A percentile compares a stretch with the other conserved stretches of the same genome.
phyloP scores from a whole-genome alignment of 2,797 vertebrate species.

The Lepilemur septentrionalis region DNA sequence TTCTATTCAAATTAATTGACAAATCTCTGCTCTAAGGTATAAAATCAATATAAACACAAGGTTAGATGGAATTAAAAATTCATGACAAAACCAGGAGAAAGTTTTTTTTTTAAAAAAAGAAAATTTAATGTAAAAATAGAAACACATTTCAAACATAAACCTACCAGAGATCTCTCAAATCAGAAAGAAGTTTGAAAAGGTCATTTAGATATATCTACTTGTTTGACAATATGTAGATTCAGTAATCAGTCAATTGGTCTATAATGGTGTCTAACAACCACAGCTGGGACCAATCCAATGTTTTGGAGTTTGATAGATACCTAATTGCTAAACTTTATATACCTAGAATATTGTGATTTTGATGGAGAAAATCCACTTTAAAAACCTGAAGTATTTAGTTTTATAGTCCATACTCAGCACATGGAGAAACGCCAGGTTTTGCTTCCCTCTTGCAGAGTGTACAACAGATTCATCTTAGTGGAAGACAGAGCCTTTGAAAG shows the following conservation, averaged over 20 bases:
- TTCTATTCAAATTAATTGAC: background rate
- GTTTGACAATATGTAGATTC: background rate
- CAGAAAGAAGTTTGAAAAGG: background rate
- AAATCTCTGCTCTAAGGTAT: background rate
- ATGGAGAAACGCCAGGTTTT: background rate
- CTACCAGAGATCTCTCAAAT: background rate
- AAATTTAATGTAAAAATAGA: background rate
- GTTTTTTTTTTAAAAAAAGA: background rate
- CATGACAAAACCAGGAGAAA: background rate
- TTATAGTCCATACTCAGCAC: background rate
- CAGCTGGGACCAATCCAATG: background rate
- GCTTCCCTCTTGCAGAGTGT: background rate
- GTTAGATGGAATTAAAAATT: background rate
- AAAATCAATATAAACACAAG: background rate
- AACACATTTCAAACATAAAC: background rate
- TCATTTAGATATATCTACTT: background rate
- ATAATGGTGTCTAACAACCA: background rate
- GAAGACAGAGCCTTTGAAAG: background rate
- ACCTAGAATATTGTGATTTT: background rate
- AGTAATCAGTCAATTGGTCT: background rate
- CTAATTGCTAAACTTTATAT: background rate
- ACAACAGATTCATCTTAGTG: background rate
- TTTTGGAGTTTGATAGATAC: background rate
- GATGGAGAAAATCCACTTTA: background rate
- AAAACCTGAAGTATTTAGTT: background rate